Conservation (phyloP, 2,797 vertebrate genomes). For the Poeciliopsis turneri region DNA sequence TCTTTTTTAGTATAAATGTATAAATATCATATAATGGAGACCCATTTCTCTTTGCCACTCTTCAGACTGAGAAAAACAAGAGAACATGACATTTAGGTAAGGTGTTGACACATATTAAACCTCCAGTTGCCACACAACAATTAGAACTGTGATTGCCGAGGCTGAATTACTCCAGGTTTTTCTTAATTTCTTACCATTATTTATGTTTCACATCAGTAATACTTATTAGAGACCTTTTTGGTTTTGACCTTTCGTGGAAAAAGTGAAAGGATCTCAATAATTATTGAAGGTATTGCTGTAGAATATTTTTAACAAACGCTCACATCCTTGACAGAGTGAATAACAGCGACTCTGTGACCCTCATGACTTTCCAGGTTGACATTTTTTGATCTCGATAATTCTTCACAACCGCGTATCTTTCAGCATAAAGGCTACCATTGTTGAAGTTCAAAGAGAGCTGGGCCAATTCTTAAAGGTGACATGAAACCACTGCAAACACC, state of each 20-base stretch:
- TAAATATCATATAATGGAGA: not conserved
- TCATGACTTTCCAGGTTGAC: not conserved
- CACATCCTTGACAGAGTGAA: not conserved
- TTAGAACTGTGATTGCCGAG: not conserved
- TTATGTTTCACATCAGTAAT: not conserved
- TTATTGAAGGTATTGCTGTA: not conserved
- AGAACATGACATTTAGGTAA: not conserved
- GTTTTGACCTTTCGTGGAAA: not conserved
- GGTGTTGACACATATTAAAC: not conserved
- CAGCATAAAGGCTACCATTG: slow-evolving; percentile 1
- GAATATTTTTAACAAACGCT: not conserved
- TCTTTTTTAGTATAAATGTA: not conserved
- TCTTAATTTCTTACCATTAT: not conserved
- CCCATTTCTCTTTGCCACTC: not conserved
- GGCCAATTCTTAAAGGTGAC: not conserved
- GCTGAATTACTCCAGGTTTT: not conserved
- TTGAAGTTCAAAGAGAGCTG: not conserved
- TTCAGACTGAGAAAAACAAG: not conserved
- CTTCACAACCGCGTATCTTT: not conserved
- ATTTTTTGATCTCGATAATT: slow-evolving; percentile 3
- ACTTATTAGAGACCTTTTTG: not conserved
- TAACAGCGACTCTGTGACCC: not conserved
- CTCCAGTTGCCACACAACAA: not conserved
- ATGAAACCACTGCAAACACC: slow-evolving; percentile 5
- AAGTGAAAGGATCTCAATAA: not conserved